A percentile compares a stretch with the other conserved stretches of the same genome.
Conservation (phyloP, 1,140 invertebrate genomes). For the Lamellibrachia luymesi region DNA sequence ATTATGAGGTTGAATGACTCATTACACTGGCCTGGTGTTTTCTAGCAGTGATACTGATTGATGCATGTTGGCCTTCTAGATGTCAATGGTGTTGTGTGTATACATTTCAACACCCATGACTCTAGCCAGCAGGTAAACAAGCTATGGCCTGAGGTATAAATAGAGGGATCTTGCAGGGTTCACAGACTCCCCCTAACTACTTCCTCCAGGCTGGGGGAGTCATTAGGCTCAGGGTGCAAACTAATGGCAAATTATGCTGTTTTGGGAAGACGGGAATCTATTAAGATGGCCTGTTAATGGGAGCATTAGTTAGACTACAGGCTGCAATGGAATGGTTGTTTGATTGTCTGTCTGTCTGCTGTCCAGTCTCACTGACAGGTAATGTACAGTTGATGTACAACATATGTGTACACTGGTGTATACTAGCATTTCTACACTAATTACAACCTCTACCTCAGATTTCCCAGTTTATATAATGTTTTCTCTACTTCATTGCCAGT, state of each 20-base stretch:
- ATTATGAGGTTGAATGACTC: background rate
- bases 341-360: background rate
- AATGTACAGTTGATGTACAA: background rate
- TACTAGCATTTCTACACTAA: background rate
- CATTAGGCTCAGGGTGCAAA: background rate
- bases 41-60: background rate
- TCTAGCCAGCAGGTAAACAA: background rate
- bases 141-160: background rate
- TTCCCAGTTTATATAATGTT: background rate
- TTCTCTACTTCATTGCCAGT: background rate
- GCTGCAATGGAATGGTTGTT: background rate
- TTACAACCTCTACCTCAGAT: background rate
- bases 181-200: background rate
- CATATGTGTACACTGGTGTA: background rate
- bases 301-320: background rate
- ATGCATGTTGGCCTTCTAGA: background rate
- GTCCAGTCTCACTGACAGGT: background rate
- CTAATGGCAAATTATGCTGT: background rate
- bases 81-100: background rate
- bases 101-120: background rate
- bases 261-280: background rate
- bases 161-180: background rate
- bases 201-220: background rate
- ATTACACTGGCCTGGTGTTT: background rate
- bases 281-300: background rate